Conservation (phyloP, 2,113 vertebrate species). For the Sprattus sprattus region DNA sequence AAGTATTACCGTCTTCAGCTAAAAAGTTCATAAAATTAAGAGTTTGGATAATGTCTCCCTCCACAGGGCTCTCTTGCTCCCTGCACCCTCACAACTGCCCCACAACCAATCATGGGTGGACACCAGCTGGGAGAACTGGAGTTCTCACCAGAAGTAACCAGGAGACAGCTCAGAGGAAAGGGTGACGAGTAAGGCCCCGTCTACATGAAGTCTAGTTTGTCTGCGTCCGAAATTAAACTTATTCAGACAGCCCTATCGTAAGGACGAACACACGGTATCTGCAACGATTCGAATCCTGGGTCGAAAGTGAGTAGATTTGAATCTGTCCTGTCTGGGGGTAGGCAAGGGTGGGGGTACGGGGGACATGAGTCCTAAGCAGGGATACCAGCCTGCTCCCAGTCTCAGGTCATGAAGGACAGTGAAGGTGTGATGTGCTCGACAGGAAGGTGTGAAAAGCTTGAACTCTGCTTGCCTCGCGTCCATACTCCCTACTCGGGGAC, state of each 20-base stretch:
- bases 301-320: no score
- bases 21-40: not conserved
- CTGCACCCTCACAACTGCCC: not conserved
- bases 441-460: not conserved
- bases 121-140: not conserved
- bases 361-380: not conserved
- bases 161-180: not conserved
- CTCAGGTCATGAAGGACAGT: not conserved
- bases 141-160: not conserved
- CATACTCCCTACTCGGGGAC: not conserved
- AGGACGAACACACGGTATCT: no score
- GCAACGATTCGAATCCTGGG: no score
- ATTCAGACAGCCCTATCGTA: no score
- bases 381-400: not conserved
- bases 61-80: not conserved
- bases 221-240: no score
- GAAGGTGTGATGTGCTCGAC: not conserved
- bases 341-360: not conserved
- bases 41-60: not conserved
- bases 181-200: not conserved
- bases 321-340: no score
- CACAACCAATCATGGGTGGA: not conserved
- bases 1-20: not conserved
- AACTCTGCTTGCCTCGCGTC: not conserved
- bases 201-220: no score